Percentiles rank a stretch among this genome's conserved stretches.
These are phyloP conservation scores for Chlamydotis undulata DNA, from an alignment of 2,113 vertebrate species.

Conservation along the genomic window DNA sequence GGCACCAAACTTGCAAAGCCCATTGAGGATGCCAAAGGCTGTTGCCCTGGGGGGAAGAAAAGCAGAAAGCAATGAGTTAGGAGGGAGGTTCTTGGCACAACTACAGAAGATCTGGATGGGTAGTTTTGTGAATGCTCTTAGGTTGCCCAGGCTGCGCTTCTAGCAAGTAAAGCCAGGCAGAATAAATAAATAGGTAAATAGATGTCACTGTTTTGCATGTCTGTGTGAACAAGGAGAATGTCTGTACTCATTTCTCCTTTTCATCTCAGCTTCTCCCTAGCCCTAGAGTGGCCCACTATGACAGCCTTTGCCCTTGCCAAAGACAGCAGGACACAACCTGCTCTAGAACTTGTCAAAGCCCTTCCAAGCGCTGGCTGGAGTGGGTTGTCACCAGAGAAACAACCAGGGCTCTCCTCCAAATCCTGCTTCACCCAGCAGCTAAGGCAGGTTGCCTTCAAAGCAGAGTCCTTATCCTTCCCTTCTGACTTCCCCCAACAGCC, in stretches of 20 bases:
- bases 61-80: conserved; percentile 7
- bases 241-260: background rate
- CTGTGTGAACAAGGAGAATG: background rate
- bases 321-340: background rate
- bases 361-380: background rate
- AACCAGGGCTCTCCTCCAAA: background rate
- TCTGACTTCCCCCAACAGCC: background rate
- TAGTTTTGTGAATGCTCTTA: background rate
- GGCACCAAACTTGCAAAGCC: conserved; percentile 90
- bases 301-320: background rate
- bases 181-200: background rate
- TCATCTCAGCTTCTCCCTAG: background rate
- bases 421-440: background rate
- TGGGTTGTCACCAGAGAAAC: background rate
- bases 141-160: background rate
- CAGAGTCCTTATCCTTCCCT: background rate
- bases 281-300: background rate
- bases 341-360: background rate
- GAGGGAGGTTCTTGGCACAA: background rate
- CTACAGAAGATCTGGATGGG: background rate
- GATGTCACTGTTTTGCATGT: background rate
- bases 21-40: conserved; percentile 93
- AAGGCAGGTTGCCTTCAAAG: background rate
- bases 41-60: conserved; percentile 82
- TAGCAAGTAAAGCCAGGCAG: background rate